These are phyloP conservation scores for Synergus laeviventris DNA, from an alignment of 2,888 invertebrate genomes.

Conservation along the genomic window DNA sequence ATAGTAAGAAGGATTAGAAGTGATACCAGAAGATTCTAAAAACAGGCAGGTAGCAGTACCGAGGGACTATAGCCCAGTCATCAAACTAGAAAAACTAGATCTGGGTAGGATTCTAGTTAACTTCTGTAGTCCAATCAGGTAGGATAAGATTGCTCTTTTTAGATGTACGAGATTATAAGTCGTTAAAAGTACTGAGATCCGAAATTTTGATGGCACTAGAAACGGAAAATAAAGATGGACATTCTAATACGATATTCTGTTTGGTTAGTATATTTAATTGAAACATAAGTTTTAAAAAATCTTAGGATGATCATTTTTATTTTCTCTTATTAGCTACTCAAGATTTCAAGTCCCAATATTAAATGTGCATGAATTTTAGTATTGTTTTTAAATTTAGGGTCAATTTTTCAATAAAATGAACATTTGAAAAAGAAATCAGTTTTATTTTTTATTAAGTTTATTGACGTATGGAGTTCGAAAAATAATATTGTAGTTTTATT, in stretches of 20 bases:
- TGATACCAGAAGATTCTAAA: slow-evolving; percentile 61
- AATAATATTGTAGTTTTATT: not conserved
- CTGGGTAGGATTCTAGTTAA: slow-evolving; percentile 66
- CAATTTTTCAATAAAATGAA: not conserved
- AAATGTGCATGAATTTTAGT: slow-evolving; percentile 35
- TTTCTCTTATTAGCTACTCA: not conserved
- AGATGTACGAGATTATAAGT: slow-evolving; percentile 46
- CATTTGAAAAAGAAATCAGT: not conserved
- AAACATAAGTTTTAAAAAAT: no score
- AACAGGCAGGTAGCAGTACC: slow-evolving; percentile 72
- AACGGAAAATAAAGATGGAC: not conserved
- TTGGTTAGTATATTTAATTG: not conserved
- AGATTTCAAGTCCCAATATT: not conserved
- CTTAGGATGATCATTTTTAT: not conserved
- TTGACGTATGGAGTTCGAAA: not conserved
- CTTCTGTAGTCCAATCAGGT: slow-evolving; percentile 67
- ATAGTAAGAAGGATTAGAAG: slow-evolving; percentile 60
- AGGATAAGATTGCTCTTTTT: slow-evolving; percentile 69
- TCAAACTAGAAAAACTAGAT: slow-evolving; percentile 67
- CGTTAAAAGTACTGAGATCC: not conserved
- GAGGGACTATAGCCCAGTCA: slow-evolving; percentile 66
- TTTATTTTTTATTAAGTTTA: not conserved
- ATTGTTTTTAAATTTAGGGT: slow-evolving; percentile 9
- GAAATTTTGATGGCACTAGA: not conserved
- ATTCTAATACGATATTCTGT: not conserved